Conservation (phyloP, 1,140 invertebrate genomes). For the Drosophila baimaii region DNA sequence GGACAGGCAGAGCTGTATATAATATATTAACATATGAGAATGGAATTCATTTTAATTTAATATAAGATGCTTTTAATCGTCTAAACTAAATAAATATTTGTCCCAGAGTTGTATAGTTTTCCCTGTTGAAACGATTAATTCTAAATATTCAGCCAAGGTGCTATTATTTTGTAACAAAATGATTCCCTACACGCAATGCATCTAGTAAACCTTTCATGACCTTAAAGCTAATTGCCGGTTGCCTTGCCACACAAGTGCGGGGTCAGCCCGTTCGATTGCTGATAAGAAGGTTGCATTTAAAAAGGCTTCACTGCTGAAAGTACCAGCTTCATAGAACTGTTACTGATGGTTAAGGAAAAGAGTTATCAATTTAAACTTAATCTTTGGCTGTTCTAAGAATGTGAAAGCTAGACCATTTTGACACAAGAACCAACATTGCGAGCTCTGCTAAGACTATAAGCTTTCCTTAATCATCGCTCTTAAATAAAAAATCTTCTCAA, state of each 20-base stretch:
- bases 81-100: too few relatives aligned
- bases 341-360: too few relatives aligned
- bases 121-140: not conserved
- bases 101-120: not conserved
- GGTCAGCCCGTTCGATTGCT: not conserved
- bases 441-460: too few relatives aligned
- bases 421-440: too few relatives aligned
- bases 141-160: not conserved
- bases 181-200: not conserved
- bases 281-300: not conserved
- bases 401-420: too few relatives aligned
- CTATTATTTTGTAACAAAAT: conserved; percentile 1
- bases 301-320: not conserved
- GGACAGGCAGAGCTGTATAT: too few relatives aligned
- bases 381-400: too few relatives aligned
- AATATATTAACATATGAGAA: not conserved
- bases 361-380: too few relatives aligned
- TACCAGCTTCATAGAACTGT: too few relatives aligned
- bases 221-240: conserved; percentile 7
- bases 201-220: not conserved
- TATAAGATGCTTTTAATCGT: too few relatives aligned
- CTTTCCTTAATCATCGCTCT: not conserved
- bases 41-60: too few relatives aligned
- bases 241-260: not conserved
- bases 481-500: not conserved